A percentile compares a stretch with the other conserved stretches of the same genome.
Evolutionary conservation across 2,797 vertebrate genomes (phyloP).

Genomic region (Falco biarmicus): DNA sequence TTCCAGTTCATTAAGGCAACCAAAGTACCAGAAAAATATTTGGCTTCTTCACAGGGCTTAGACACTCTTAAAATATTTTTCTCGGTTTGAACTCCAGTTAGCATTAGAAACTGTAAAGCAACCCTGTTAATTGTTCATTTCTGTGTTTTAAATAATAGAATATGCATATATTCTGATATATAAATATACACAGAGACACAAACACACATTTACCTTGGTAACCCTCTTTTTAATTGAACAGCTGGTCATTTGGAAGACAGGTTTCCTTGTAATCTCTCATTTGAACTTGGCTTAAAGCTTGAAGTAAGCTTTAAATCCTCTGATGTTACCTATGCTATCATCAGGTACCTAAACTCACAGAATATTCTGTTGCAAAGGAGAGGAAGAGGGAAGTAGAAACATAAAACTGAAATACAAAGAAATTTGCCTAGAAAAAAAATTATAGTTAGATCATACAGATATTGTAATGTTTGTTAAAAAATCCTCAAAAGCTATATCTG

Average conservation of each 20-base stretch:
- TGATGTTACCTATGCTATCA: neutral
- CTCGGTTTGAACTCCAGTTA: neutral
- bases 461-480: neutral
- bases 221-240: neutral
- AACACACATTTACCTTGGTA: neutral
- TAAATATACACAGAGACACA: neutral
- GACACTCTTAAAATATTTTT: constrained; percentile 1
- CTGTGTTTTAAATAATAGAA: neutral
- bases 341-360: neutral
- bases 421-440: neutral
- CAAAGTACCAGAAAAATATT: constrained; percentile 41
- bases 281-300: neutral
- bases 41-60: neutral
- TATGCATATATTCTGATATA: neutral
- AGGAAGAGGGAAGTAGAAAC: neutral
- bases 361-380: neutral
- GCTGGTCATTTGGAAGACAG: neutral
- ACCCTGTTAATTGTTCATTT: neutral
- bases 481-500: neutral
- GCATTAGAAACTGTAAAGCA: neutral
- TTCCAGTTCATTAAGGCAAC: constrained; percentile 40
- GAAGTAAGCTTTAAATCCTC: neutral
- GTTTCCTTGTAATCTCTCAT: neutral
- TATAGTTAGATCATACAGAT: neutral
- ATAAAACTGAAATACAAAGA: neutral